phyloP scores from a whole-genome alignment of 1,140 invertebrate genomes.

The Lucilia sericata region DNA sequence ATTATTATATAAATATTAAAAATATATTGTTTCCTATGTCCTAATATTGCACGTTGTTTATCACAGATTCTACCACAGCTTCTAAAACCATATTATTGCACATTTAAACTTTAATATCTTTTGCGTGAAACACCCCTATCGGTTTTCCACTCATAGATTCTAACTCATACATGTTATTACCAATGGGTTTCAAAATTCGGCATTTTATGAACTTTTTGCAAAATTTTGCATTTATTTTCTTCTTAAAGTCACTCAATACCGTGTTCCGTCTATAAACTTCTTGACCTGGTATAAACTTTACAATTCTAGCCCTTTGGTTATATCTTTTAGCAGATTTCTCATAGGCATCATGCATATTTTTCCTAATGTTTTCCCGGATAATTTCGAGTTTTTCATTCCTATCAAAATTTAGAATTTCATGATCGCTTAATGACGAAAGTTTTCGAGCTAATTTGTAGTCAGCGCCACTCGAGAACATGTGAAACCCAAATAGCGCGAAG shows the following conservation, averaged over 20 bases:
- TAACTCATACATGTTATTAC: not conserved
- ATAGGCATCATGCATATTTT: not conserved
- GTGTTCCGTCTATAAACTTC: constrained; percentile 6
- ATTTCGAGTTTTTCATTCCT: not conserved
- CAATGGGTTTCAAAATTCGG: not conserved
- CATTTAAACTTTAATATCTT: constrained; percentile 4
- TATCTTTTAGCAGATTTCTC: not conserved
- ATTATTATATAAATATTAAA: not conserved
- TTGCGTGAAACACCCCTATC: not conserved
- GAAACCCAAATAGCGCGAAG: constrained; percentile 1
- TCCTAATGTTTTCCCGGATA: not conserved
- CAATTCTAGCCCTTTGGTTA: not conserved
- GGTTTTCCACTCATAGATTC: not conserved
- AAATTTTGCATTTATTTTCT: too few relatives aligned
- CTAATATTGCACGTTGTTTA: not conserved
- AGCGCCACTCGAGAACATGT: not conserved
- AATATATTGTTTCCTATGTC: not conserved
- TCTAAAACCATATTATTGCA: not conserved
- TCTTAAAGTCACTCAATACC: not conserved
- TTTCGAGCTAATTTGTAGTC: not conserved
- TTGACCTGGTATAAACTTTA: not conserved
- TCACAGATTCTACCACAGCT: not conserved
- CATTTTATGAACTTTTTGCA: not conserved
- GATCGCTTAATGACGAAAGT: not conserved
- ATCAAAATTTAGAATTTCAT: not conserved